Percentiles rank a stretch among this genome's conserved stretches.
These are phyloP conservation scores for Garrulus glandarius DNA, from an alignment of 2,797 vertebrate species.

Conservation along the genomic window DNA sequence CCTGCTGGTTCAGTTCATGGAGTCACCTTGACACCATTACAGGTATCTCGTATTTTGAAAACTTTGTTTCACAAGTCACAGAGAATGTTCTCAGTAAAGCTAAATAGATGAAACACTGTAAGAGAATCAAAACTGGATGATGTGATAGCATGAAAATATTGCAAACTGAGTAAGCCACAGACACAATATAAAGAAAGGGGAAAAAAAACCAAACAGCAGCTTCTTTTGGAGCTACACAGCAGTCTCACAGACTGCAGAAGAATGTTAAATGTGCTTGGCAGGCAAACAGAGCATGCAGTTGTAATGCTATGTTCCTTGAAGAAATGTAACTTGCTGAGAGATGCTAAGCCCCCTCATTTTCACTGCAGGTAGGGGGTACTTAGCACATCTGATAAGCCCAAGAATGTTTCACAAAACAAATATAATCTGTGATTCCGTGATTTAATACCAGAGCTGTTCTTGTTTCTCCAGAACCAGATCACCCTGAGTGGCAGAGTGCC, in stretches of 20 bases:
- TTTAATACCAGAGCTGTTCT: not conserved
- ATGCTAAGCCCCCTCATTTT: not conserved
- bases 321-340: not conserved
- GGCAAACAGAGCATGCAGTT: not conserved
- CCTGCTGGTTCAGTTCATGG: constrained; percentile 50
- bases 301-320: not conserved
- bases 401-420: not conserved
- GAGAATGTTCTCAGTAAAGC: not conserved
- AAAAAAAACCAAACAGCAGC: not conserved
- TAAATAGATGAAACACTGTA: not conserved
- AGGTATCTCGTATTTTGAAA: constrained; percentile 75
- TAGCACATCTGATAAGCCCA: not conserved
- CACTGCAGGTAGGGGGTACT: not conserved
- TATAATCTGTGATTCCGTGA: not conserved
- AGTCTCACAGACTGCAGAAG: not conserved
- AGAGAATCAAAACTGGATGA: not conserved
- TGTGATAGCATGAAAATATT: not conserved
- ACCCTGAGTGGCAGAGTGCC: constrained; percentile 79
- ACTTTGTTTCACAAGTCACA: not conserved
- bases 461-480: constrained; percentile 80
- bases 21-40: constrained; percentile 79
- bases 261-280: not conserved
- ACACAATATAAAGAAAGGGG: not conserved
- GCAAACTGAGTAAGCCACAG: not conserved
- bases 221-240: not conserved